Evolutionary conservation across 2,797 vertebrate genomes (phyloP).

Genomic region (Microhierax caerulescens): DNA sequence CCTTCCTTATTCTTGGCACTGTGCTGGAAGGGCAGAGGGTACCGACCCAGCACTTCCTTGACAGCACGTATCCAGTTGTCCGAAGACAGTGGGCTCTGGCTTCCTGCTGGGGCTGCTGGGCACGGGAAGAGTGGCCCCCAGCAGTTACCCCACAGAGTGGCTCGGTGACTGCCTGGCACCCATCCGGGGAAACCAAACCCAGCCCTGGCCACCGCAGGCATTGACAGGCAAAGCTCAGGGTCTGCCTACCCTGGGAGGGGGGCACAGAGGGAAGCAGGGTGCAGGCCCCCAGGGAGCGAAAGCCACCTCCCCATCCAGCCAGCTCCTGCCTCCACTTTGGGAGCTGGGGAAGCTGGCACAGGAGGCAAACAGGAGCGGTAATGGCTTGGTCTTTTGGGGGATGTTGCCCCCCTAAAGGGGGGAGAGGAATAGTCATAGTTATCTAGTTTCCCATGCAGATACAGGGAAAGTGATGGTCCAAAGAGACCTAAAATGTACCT

Average conservation of each 20-base stretch:
- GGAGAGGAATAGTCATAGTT: not conserved
- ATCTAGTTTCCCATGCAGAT: not conserved
- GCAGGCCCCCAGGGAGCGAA: not conserved
- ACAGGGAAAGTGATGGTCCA: not conserved
- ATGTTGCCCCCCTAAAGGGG: not conserved
- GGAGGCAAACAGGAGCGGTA: not conserved
- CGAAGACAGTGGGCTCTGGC: rapidly evolving
- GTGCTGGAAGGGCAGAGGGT: not conserved
- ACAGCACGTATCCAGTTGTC: not conserved
- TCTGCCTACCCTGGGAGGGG: not conserved
- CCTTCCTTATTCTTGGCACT: not conserved
- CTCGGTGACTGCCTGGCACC: rapidly evolving
- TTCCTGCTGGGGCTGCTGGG: rapidly evolving
- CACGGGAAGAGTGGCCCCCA: not conserved
- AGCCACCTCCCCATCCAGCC: rapidly evolving
- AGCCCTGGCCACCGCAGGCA: rapidly evolving
- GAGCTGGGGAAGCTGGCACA: not conserved
- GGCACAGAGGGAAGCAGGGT: not conserved
- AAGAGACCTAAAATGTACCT: not conserved
- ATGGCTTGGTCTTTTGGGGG: not conserved
- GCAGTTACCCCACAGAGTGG: rapidly evolving
- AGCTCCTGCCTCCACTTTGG: not conserved
- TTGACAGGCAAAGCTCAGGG: not conserved
- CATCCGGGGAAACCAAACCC: not conserved
- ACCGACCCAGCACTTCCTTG: not conserved